phyloP scores from a whole-genome alignment of 2,113 vertebrate genomes.

The Nibea coibor region DNA sequence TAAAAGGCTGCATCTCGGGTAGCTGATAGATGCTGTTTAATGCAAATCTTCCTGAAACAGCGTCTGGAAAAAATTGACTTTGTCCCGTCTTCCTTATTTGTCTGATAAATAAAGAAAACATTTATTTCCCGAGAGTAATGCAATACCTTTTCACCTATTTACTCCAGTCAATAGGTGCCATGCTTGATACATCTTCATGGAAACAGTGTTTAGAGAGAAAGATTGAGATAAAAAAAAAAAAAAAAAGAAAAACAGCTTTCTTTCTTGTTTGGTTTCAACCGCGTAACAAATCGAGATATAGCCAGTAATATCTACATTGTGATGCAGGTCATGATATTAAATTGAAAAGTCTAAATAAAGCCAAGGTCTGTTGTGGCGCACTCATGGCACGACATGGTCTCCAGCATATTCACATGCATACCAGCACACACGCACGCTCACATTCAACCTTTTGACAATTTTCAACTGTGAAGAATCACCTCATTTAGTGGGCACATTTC shows the following conservation, averaged over 20 bases:
- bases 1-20: conserved; percentile 38
- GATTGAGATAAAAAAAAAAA: conserved; percentile 24
- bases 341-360: conserved; percentile 36
- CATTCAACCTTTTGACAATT: conserved; percentile 51
- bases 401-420: conserved; percentile 17
- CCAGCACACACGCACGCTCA: conserved; percentile 20
- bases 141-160: conserved; percentile 59
- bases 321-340: conserved; percentile 35
- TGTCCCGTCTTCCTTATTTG: conserved; percentile 66
- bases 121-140: conserved; percentile 64
- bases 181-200: conserved; percentile 49
- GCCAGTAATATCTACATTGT: neutral
- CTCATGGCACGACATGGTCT: conserved; percentile 9
- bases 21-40: conserved; percentile 21
- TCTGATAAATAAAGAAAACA: conserved; percentile 71
- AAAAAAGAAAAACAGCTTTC: neutral
- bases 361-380: conserved; percentile 9
- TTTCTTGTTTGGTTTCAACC: conserved; percentile 27
- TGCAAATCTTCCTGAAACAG: conserved; percentile 56
- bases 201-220: conserved; percentile 35
- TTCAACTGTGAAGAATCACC: conserved; percentile 67
- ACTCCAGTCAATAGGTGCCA: conserved; percentile 62
- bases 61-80: conserved; percentile 30
- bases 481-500: conserved; percentile 65
- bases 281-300: conserved; percentile 25